Evolutionary conservation across 2,113 vertebrate genomes (phyloP), one percentile per base, ranked within the genome.

Genomic region (Plectropomus leopardus): DNA sequence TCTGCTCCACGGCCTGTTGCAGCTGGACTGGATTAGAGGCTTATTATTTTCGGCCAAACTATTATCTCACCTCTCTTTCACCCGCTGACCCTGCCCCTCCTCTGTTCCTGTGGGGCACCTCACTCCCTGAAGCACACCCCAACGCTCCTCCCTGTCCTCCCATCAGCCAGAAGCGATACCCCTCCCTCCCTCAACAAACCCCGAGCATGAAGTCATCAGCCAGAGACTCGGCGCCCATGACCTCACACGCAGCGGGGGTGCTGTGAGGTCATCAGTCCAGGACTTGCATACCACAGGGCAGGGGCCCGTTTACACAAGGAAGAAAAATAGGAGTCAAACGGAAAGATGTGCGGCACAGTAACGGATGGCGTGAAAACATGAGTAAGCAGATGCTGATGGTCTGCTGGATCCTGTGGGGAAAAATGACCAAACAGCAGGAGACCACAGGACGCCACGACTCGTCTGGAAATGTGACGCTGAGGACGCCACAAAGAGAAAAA

Each of bases 11-110:
- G 72, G 87, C 84, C 78, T 84, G 54, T 34, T 75, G 57, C 93
- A 93, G 92, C 92, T 93, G 93, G 89, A 91, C 82, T 92, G 81
- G 83, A 94, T 94, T 94, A 93, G 79, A 65, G 66, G 81, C 66
- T 88, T 86, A 87, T 92, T 91, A 86, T 90, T 88, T 87, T 85
- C 72, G 36, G 89, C 93, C 92, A 90, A 93, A 92, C 83, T 92
- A 93, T 93, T 93, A 92, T 92, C 92, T 92, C 92, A 92, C 91
- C 91, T 92, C 90, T 84, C 86, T 82, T 78, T 91, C 87, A 92
- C 89, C 90, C 84, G 50, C 82, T 90, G 90, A 90, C 90, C 93
- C 89, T 72, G 80, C 83, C 89, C 88, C 92, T 89, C 88, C 84
- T 91, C 92, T 88, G 89, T 88, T 87, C 86, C 91, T 90, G 82